Base-by-base conservation (phyloP, 2,888 invertebrate species). In the Tanypteryx hageni region DNA sequence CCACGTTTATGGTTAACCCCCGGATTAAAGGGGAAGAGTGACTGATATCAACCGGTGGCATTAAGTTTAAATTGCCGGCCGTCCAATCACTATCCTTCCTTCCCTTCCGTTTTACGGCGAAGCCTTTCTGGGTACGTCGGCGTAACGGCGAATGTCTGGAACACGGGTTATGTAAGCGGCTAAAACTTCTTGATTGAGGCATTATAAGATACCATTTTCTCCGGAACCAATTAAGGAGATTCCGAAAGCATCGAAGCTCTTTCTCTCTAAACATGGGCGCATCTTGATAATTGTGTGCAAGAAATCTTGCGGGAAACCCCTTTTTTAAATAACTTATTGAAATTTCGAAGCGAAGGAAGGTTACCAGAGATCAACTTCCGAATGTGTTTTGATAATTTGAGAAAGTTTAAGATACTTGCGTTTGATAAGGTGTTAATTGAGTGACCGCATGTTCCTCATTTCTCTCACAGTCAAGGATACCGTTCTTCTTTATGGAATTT, bases 1-100 rank as follows among this genome's bases (percentile, higher is more conserved):
- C 82, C 82, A 18, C 82, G 82, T 82, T 82, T 82, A 82, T 83
- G 56, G 56, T 57, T 83, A 83, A 83, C 83, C 57, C 44, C 57
- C 18, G n/a, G 57, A 18, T 83, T 83, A 83, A 83, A 83, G 9
- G 83, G 56, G 56, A n/a, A 83, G 1, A n/a, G 18, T 18, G 83
- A 57, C 31, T n/a, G 56, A n/a, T 18, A 83, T 83, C 83, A 56
- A 56, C 83, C n/a, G 83, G 83, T 83, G 83, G 83, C 18, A 56
- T 83, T 56, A 56, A 56, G 57, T 83, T 83, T 83, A 82, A 82
- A 82, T 44, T 14, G 82, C 44, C 44, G 3, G 16, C 44, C 8
- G 82, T 44, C n/a, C 31, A 44, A 82, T 82, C 44, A 31, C 44
- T 82, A 82, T 44, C 82, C 82, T 11, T 44, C 82, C 31, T 18